Conservation (phyloP, 2,113 vertebrate genomes). For the Melierax canorus region DNA sequence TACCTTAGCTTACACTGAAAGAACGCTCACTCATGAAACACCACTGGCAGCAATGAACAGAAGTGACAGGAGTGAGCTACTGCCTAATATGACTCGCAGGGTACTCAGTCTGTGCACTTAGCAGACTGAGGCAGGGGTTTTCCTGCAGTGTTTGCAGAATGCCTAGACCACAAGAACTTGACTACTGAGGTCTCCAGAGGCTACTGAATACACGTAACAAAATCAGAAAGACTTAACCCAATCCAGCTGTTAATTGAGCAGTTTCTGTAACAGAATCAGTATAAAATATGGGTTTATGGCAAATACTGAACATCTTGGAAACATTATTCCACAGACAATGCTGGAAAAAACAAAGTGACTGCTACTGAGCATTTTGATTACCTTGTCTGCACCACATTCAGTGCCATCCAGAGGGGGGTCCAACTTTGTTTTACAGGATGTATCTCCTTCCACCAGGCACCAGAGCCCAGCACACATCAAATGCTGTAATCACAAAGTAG, state of each 20-base stretch:
- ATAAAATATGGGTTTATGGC: neutral
- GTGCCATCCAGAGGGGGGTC: constrained; percentile 97
- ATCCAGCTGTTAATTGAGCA: neutral
- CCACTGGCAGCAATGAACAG: neutral
- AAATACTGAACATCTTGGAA: constrained; percentile 1
- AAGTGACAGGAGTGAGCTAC: neutral
- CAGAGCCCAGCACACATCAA: constrained; percentile 94
- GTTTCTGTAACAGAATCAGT: neutral
- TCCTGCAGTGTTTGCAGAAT: neutral
- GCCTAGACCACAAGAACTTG: neutral
- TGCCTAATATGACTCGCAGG: accelerated
- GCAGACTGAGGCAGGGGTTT: neutral
- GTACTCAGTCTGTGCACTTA: neutral
- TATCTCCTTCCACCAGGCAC: constrained; percentile 94
- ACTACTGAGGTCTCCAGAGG: neutral
- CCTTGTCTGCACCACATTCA: constrained; percentile 96
- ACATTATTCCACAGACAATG: neutral
- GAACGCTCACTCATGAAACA: neutral
- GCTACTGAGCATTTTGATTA: constrained; percentile 49
- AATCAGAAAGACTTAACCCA: neutral
- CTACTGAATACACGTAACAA: neutral
- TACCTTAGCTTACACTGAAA: neutral
- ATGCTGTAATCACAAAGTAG: constrained; percentile 79
- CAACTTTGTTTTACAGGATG: constrained; percentile 94
- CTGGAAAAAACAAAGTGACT: neutral